A percentile compares a stretch with the other conserved stretches of the same genome.
phyloP scores from a whole-genome alignment of 2,797 vertebrate species.

The Enoplosus armatus region DNA sequence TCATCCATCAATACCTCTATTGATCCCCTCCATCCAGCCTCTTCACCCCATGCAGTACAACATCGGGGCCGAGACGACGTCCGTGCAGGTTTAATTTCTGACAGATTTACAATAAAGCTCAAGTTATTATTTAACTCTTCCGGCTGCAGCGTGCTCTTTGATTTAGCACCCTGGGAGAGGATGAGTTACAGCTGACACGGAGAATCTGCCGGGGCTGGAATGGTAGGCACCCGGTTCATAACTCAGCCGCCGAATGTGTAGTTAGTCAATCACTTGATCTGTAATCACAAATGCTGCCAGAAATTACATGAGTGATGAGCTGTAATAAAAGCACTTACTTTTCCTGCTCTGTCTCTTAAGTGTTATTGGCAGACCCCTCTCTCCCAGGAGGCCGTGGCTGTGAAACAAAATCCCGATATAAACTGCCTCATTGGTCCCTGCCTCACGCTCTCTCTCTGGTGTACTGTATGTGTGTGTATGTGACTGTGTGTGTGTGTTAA shows the following conservation, averaged over 20 bases:
- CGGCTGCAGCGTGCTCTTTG: slow-evolving; percentile 76
- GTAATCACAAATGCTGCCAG: slow-evolving; percentile 98
- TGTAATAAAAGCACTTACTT: slow-evolving; percentile 92
- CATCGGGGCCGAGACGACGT: slow-evolving; percentile 59
- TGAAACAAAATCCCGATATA: slow-evolving; percentile 88
- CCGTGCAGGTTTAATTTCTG: slow-evolving; percentile 82
- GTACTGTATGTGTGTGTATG: slow-evolving; percentile 60
- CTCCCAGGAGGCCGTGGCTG: slow-evolving; percentile 85
- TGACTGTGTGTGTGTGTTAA: slow-evolving; percentile 56
- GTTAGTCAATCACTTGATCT: slow-evolving; percentile 99
- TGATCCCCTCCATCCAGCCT: slow-evolving; percentile 76
- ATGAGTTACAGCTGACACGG: slow-evolving; percentile 85
- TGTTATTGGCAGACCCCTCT: slow-evolving; percentile 89
- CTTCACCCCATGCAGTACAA: slow-evolving; percentile 72
- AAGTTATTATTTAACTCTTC: slow-evolving; percentile 88
- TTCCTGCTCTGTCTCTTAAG: slow-evolving; percentile 88
- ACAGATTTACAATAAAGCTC: slow-evolving; percentile 85
- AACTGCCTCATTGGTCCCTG: slow-evolving; percentile 86
- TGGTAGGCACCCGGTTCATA: slow-evolving; percentile 87
- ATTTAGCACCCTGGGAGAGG: slow-evolving; percentile 81
- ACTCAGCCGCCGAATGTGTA: slow-evolving; percentile 94
- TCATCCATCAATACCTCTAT: slow-evolving; percentile 85
- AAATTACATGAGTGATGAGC: slow-evolving; percentile 96
- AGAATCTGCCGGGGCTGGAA: slow-evolving; percentile 82
- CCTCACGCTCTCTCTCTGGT: slow-evolving; percentile 75